These are phyloP conservation scores for Laticauda laticaudata DNA, from an alignment of 2,113 vertebrate species.

Conservation along the genomic window DNA sequence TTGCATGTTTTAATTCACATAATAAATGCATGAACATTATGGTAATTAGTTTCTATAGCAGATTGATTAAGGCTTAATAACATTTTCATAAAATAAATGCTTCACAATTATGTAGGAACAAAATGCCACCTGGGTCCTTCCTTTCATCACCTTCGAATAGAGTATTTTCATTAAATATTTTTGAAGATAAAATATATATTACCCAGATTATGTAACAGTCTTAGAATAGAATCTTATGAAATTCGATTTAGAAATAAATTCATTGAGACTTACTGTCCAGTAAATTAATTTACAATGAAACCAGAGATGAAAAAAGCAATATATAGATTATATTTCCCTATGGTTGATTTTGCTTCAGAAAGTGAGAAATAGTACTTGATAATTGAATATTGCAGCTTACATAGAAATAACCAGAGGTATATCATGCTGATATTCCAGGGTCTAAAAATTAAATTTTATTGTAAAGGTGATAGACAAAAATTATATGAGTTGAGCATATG, in stretches of 20 bases:
- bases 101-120: constrained; percentile 37
- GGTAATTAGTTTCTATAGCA: constrained; percentile 39
- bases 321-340: background rate
- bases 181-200: background rate
- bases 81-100: constrained; percentile 41
- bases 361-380: background rate
- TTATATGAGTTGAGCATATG: background rate
- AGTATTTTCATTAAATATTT: background rate
- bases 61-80: constrained; percentile 37
- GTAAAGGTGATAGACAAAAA: background rate
- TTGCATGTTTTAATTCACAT: constrained; percentile 21
- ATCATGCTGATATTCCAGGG: background rate
- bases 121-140: constrained; percentile 36
- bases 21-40: constrained; percentile 19
- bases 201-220: background rate
- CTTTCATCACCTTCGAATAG: constrained; percentile 33
- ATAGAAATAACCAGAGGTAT: constrained; percentile 13
- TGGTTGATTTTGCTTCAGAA: background rate
- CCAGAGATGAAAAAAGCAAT: background rate
- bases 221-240: background rate
- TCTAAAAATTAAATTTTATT: background rate
- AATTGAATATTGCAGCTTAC: background rate
- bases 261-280: background rate
- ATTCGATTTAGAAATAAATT: background rate
- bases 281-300: background rate